Conservation (phyloP, 2,888 invertebrate species). For the Gastracanthus pulcherrimus region DNA sequence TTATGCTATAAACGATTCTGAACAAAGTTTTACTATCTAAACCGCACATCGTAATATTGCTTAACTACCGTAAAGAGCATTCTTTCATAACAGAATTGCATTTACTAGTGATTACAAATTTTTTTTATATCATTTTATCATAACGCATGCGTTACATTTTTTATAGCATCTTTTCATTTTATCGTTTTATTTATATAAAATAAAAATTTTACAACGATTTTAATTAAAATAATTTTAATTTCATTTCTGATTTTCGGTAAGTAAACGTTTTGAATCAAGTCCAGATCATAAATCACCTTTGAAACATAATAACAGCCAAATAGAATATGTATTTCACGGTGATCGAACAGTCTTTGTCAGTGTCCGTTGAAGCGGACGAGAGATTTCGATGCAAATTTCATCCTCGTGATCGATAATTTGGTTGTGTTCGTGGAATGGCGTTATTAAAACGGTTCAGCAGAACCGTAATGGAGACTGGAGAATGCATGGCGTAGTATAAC, state of each 20-base stretch:
- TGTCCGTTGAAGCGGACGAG: neutral
- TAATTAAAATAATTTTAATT: no score
- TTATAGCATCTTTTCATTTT: no score
- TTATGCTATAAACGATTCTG: neutral
- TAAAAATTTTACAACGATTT: no score
- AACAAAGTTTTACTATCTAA: neutral
- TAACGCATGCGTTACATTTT: no score
- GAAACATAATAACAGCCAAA: neutral
- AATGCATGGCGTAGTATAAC: neutral
- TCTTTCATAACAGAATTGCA: neutral
- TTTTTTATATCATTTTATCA: neutral
- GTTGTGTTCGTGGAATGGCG: slow-evolving; percentile 3
- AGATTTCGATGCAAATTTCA: slow-evolving; percentile 33
- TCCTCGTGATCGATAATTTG: slow-evolving; percentile 33
- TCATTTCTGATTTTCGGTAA: no score
- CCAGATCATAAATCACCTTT: neutral
- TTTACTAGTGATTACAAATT: neutral
- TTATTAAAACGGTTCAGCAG: slow-evolving; percentile 29
- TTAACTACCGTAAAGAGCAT: neutral
- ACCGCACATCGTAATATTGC: neutral
- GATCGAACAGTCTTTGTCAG: neutral
- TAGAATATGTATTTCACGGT: neutral
- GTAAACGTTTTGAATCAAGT: no score
- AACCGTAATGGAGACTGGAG: slow-evolving; percentile 36
- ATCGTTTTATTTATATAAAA: no score